Evolutionary conservation across 1,140 invertebrate genomes (phyloP).

Genomic region (Drosophila mauritiana): DNA sequence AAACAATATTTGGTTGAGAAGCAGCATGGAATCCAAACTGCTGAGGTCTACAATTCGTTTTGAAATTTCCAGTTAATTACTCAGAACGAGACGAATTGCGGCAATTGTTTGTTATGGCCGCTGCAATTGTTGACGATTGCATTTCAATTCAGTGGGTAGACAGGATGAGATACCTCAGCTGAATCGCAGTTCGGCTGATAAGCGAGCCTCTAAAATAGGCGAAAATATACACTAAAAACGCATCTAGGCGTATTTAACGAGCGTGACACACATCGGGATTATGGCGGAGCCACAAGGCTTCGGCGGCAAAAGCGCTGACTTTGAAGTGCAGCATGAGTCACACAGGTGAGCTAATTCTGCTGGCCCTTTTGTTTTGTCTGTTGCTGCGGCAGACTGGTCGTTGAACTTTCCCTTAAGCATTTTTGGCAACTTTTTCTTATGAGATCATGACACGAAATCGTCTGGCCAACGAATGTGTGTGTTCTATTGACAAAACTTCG

Average conservation of each 20-base stretch:
- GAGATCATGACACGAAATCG: constrained; percentile 71
- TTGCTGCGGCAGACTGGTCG: constrained; percentile 48
- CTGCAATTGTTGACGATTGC: constrained; percentile 15
- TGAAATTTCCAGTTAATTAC: constrained; percentile 39
- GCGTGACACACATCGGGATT: constrained; percentile 14
- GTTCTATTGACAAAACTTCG: constrained; percentile 71
- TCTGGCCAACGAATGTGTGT: constrained; percentile 31
- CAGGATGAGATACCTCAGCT: not conserved
- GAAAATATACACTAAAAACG: constrained; percentile 19
- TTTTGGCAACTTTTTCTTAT: constrained; percentile 72
- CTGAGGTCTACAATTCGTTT: constrained; percentile 30
- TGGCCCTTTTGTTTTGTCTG: constrained; percentile 33
- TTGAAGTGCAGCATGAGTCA: constrained; percentile 35
- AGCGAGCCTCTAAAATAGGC: not conserved
- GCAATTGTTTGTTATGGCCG: constrained; percentile 31
- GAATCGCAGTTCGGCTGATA: constrained; percentile 21
- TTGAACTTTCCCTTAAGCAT: constrained; percentile 60
- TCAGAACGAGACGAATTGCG: constrained; percentile 30
- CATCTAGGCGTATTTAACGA: constrained; percentile 18
- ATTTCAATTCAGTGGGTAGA: constrained; percentile 13
- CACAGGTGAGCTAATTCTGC: constrained; percentile 39
- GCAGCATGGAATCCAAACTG: constrained; percentile 20
- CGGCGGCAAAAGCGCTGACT: constrained; percentile 9
- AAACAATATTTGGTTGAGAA: constrained; percentile 13
- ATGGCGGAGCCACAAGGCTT: constrained; percentile 1